Evolutionary conservation across 1,140 invertebrate species (phyloP), one percentile per base, ranked within the genome.

Genomic region (Adoxophyes honmai): DNA sequence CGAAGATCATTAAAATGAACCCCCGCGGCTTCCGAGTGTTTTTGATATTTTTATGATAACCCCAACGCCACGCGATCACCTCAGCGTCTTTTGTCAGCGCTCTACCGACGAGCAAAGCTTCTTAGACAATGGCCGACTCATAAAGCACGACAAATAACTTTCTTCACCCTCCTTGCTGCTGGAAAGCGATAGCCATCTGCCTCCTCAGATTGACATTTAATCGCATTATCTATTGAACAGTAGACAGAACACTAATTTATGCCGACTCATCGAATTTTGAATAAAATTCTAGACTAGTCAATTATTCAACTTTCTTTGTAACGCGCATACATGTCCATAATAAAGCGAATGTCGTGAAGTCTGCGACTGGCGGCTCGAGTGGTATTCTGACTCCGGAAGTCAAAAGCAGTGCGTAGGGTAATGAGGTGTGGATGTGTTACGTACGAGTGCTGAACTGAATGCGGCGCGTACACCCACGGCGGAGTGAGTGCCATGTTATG

Each of bases 71-170:
- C 21, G 21, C 21, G 21, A 6, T 28, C 21, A 28, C 21, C 21
- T 28, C 21, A 6, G 21, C 6, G 6, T 28, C 21, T 28, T 28
- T 28, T 28, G 21, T 28, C 2, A 28, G 21, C 21, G 21, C 21
- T n/a, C n/a, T n/a, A 6, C 21, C 21, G 6, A 28, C 21, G 21
- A 28, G n/a, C 39, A 8, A 14, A 44, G 13, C 15, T 16, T 18
- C 6, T 18, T 18, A 28, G 11, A 48, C 42, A 48, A 48, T 48
- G 16, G 21, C 10, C 42, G 10, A n/a, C 42, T 48, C 42, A 48
- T 48, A 48, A 48, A 48, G 42, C 42, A 33, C 18, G 16, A 18
- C 42, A 48, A 48, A 48, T 48, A 48, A 48, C 42, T 48, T 48
- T 48, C 42, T 18, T 48, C 8, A 48, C 21, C 42, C 42, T 48